Evolutionary conservation across 1,140 invertebrate species (phyloP).

Genomic region (Chironomus striatipennis): DNA sequence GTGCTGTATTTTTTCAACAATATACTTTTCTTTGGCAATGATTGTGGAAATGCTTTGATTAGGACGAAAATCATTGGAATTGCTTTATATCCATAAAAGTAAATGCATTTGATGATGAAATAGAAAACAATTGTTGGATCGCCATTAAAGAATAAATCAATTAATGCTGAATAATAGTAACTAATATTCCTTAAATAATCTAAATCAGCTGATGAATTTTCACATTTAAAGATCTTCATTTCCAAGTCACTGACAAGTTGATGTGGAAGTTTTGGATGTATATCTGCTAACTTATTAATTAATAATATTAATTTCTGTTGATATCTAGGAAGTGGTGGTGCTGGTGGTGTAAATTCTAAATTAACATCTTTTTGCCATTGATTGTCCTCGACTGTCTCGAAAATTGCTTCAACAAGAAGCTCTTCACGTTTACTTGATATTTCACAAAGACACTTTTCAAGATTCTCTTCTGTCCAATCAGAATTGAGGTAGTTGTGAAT

Average conservation of each 20-base stretch:
- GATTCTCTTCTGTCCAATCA: neutral
- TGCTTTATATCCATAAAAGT: neutral
- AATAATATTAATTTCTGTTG: slow-evolving; percentile 3
- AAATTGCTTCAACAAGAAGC: neutral
- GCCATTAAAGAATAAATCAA: neutral
- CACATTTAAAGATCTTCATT: neutral
- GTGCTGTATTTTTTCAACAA: neutral
- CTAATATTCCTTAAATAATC: neutral
- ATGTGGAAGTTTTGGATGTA: neutral
- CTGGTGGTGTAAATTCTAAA: neutral
- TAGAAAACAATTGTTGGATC: neutral
- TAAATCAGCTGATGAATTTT: neutral
- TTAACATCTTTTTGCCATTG: neutral
- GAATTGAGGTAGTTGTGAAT: neutral
- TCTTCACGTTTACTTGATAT: neutral
- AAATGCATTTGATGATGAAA: neutral
- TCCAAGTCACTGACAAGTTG: neutral
- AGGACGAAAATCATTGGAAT: neutral
- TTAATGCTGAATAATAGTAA: neutral
- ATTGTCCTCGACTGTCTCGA: neutral
- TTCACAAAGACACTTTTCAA: neutral
- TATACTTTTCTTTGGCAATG: neutral
- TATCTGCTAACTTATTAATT: neutral
- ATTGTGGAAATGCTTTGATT: neutral
- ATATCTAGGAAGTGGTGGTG: neutral